These are phyloP conservation scores for Artemia sinica DNA, from an alignment of 2,888 invertebrate species.

Conservation along the genomic window DNA sequence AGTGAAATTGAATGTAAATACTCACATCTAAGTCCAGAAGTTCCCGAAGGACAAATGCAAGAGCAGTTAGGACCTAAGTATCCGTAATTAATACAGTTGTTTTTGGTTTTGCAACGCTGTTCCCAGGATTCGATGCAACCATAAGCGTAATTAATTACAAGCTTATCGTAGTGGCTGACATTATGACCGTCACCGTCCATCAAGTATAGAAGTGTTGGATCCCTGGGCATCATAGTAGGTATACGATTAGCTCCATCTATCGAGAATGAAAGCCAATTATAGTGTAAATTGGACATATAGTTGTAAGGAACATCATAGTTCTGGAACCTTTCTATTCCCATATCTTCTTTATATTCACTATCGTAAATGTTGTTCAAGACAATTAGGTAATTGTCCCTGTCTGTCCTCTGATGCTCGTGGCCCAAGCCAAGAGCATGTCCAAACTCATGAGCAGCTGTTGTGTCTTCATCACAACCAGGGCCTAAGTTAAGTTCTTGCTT, in stretches of 20 bases:
- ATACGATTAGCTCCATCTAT: not conserved
- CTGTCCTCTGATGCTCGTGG: not conserved
- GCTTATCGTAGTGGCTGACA: conserved; percentile 6
- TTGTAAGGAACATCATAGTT: not conserved
- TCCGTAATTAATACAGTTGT: conserved; percentile 5
- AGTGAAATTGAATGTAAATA: not conserved
- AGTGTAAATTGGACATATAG: conserved; percentile 7
- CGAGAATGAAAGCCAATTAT: not conserved
- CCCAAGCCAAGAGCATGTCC: not conserved
- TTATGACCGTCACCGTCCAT: not conserved
- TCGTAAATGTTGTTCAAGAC: not conserved
- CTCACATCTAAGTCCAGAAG: not conserved
- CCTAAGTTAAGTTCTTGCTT: not conserved
- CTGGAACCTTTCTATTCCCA: not conserved
- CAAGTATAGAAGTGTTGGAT: conserved; percentile 6
- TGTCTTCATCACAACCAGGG: not conserved
- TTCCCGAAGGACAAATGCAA: not conserved
- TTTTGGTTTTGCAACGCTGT: not conserved
- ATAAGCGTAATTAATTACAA: not conserved
- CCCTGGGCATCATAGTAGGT: not conserved
- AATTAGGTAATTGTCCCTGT: not conserved
- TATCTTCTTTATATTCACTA: not conserved
- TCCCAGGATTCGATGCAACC: conserved; percentile 6
- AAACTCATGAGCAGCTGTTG: conserved; percentile 10
- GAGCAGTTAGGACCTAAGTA: not conserved